Percentiles rank a stretch among this genome's conserved stretches.
Conservation (phyloP, 2,888 invertebrate species). For the Argyresthia goedartella region DNA sequence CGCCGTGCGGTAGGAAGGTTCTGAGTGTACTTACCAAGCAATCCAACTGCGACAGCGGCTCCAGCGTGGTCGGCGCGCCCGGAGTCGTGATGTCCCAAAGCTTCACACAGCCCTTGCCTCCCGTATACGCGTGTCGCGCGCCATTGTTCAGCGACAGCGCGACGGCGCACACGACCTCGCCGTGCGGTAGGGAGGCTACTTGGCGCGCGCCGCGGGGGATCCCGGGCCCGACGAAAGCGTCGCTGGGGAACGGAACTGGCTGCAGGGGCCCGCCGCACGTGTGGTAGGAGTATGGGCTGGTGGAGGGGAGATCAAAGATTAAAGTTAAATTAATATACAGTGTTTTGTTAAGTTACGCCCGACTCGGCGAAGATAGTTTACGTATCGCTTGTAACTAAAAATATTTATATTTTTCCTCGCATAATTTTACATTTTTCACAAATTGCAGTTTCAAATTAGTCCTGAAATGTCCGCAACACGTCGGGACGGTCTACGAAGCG, state of each 20-base stretch:
- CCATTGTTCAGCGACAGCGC: conserved; percentile 83
- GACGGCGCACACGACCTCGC: conserved; percentile 97
- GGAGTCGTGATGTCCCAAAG: conserved; percentile 95
- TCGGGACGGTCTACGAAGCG: too few relatives aligned
- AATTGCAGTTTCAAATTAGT: too few relatives aligned
- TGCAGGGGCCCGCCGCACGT: conserved; percentile 90
- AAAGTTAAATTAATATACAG: too few relatives aligned
- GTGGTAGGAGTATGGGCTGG: conserved; percentile 93
- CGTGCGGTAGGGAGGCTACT: conserved; percentile 92
- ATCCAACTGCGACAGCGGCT: conserved; percentile 91
- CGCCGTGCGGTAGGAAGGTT: too few relatives aligned
- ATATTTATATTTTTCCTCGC: too few relatives aligned
- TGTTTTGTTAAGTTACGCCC: too few relatives aligned
- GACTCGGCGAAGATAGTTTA: too few relatives aligned
- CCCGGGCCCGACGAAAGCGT: conserved; percentile 92
- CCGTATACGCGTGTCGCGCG: conserved; percentile 95
- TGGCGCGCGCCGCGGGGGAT: conserved; percentile 92
- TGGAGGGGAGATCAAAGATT: conserved; percentile 15
- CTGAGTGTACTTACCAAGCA: conserved; percentile 75
- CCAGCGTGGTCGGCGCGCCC: conserved; percentile 85
- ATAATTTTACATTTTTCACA: too few relatives aligned
- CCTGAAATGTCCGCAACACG: too few relatives aligned
- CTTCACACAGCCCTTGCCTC: conserved; percentile 97
- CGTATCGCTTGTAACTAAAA: too few relatives aligned
- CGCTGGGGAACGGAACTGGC: conserved; percentile 95